Conservation (phyloP, 1,140 invertebrate species). For the Globodera rostochiensis region DNA sequence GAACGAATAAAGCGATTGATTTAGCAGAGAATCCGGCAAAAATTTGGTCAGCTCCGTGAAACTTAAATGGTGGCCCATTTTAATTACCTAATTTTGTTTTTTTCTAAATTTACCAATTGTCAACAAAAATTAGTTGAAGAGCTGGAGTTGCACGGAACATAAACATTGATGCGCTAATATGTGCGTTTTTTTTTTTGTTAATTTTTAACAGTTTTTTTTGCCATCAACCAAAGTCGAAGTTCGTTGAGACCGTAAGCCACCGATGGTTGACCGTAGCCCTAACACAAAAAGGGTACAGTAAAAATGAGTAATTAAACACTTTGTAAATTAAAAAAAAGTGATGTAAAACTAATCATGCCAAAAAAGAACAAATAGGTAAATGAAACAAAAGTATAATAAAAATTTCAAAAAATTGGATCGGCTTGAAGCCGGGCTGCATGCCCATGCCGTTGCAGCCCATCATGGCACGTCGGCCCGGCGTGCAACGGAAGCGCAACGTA, state of each 20-base stretch:
- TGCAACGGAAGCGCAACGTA: slow-evolving; percentile 20
- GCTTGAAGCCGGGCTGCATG: slow-evolving; percentile 12
- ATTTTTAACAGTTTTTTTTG: background rate
- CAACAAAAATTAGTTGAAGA: slow-evolving; percentile 24
- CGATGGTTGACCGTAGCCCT: slow-evolving; percentile 22
- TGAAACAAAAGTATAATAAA: no score
- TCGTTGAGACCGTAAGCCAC: slow-evolving; percentile 16
- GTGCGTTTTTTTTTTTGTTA: background rate
- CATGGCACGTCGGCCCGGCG: slow-evolving; percentile 7
- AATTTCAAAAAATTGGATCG: slow-evolving; percentile 1
- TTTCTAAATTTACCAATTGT: slow-evolving; percentile 12
- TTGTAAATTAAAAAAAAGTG: no score
- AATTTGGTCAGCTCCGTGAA: slow-evolving; percentile 10
- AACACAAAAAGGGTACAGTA: background rate
- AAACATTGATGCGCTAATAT: slow-evolving; percentile 20
- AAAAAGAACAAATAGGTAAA: no score
- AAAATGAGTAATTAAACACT: no score
- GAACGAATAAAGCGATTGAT: slow-evolving; percentile 10
- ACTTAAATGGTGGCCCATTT: background rate
- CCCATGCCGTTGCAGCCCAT: slow-evolving; percentile 10
- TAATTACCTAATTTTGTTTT: background rate
- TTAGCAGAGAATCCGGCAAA: background rate
- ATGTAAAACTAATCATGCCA: no score
- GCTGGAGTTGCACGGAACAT: slow-evolving; percentile 21
- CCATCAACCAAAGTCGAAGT: background rate